Evolutionary conservation across 2,113 vertebrate genomes (phyloP).

Genomic region (Mastomys natalensis): DNA sequence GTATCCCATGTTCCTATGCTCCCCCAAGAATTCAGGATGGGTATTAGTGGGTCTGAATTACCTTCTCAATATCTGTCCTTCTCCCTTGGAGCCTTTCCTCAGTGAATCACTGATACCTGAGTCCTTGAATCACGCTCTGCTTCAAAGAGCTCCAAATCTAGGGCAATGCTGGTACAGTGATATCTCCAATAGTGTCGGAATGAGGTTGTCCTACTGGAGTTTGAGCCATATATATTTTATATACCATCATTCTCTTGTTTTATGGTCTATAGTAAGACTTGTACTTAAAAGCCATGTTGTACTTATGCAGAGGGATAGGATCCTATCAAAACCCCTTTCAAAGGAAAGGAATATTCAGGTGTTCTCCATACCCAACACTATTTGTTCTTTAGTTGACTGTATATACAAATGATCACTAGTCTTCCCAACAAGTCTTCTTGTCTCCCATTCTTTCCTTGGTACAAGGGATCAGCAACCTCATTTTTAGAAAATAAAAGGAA

Average conservation of each 20-base stretch:
- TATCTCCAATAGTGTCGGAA: fast-evolving
- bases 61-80: background rate
- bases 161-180: too few species aligned
- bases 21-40: background rate
- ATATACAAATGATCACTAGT: background rate
- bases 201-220: too few species aligned
- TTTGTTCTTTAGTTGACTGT: background rate
- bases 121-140: background rate
- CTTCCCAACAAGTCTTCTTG: background rate
- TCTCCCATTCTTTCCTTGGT: background rate
- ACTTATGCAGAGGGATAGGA: background rate
- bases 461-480: background rate
- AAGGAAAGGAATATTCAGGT: background rate
- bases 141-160: background rate
- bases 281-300: background rate
- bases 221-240: background rate
- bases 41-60: background rate
- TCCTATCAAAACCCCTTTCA: background rate
- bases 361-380: background rate
- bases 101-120: background rate
- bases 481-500: background rate
- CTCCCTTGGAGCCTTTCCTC: background rate
- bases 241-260: too few species aligned
- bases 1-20: background rate
- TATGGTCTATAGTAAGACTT: background rate